Evolutionary conservation across 1,140 invertebrate species (phyloP).

Genomic region (Drosophila bifasciata): DNA sequence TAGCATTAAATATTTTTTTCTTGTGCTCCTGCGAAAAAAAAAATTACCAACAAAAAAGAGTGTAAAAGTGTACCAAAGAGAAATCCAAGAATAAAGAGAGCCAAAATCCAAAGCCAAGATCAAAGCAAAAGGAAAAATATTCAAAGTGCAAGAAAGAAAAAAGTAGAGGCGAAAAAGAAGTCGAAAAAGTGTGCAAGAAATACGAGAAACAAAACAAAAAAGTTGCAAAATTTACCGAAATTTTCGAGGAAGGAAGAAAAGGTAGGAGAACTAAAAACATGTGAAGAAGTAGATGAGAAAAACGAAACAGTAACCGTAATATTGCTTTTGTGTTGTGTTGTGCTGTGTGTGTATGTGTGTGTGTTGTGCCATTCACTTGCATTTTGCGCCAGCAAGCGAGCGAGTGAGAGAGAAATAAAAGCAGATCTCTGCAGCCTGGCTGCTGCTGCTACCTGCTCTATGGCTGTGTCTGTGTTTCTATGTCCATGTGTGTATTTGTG

Average conservation of each 20-base stretch:
- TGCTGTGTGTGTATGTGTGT: not conserved
- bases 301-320: constrained; percentile 12
- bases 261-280: constrained; percentile 5
- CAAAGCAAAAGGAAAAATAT: constrained; percentile 14
- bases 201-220: constrained; percentile 53
- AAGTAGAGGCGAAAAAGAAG: not conserved
- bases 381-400: constrained; percentile 33
- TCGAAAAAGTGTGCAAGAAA: constrained; percentile 27
- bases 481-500: constrained; percentile 7
- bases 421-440: constrained; percentile 6
- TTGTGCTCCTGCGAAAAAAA: constrained; percentile 15
- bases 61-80: constrained; percentile 9
- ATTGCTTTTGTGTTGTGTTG: constrained; percentile 11
- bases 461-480: constrained; percentile 6
- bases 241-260: constrained; percentile 3
- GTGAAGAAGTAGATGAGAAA: constrained; percentile 13
- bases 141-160: too few species aligned
- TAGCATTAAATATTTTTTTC: not conserved
- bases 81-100: constrained; percentile 18
- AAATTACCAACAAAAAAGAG: constrained; percentile 31
- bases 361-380: constrained; percentile 41
- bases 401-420: not conserved
- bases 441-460: constrained; percentile 2
- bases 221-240: constrained; percentile 35
- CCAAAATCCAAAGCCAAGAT: constrained; percentile 43